phyloP scores from a whole-genome alignment of 1,140 invertebrate species.

The Carcinoscorpius rotundicauda region DNA sequence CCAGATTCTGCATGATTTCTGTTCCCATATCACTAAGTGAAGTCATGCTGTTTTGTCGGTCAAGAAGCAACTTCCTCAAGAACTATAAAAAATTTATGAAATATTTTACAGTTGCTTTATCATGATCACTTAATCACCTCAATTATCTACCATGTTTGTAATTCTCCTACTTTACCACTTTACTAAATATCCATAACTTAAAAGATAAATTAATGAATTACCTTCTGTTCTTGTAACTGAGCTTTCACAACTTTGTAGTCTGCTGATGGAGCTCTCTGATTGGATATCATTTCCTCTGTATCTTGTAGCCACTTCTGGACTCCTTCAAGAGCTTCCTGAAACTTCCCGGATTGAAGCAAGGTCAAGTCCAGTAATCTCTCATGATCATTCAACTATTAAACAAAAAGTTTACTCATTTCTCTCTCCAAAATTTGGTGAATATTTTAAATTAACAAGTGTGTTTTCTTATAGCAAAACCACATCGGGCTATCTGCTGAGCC shows the following conservation, averaged over 20 bases:
- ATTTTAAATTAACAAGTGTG: no score
- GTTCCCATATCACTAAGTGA: constrained; percentile 75
- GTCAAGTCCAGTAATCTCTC: constrained; percentile 80
- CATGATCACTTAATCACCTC: no score
- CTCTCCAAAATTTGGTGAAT: no score
- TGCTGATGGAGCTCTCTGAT: constrained; percentile 89
- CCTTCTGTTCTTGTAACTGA: constrained; percentile 81
- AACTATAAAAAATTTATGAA: constrained; percentile 38
- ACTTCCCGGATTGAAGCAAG: constrained; percentile 85
- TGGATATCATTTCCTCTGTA: constrained; percentile 89
- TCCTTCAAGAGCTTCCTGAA: constrained; percentile 86
- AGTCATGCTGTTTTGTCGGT: constrained; percentile 83
- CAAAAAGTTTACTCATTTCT: no score
- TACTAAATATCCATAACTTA: no score
- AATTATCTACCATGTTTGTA: no score
- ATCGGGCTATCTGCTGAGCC: no score
- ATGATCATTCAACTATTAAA: constrained; percentile 56
- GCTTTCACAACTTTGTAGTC: constrained; percentile 97
- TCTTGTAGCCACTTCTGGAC: constrained; percentile 85
- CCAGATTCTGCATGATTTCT: constrained; percentile 70
- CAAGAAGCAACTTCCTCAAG: constrained; percentile 88
- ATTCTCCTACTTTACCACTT: no score
- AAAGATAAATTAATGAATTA: no score
- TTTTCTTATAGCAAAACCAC: no score
- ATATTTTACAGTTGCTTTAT: no score